Percentiles rank a stretch among this genome's conserved stretches.
Evolutionary conservation across 2,888 invertebrate genomes (phyloP).

Genomic region (Pachycephus smyrnensis): DNA sequence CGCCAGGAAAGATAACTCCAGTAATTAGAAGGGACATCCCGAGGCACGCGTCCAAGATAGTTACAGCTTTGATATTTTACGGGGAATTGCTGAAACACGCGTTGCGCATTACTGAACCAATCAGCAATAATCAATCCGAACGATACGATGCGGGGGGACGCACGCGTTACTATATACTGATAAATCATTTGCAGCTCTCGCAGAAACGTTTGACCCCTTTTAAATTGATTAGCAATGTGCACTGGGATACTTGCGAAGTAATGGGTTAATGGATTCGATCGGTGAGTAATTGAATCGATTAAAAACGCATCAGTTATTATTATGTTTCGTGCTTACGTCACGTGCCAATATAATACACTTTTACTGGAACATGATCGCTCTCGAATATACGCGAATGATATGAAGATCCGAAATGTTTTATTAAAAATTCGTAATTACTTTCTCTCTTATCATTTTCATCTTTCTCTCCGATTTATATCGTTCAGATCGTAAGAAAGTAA

Average conservation of each 20-base stretch:
- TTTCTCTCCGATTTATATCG: neutral
- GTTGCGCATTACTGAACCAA: too few species aligned
- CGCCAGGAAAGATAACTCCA: neutral
- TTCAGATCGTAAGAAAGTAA: too few species aligned
- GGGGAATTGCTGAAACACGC: neutral
- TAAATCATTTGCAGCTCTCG: conserved; percentile 34
- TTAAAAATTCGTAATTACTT: neutral
- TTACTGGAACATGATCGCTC: neutral
- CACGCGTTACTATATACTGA: neutral
- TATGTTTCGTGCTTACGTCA: neutral
- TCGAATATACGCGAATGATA: neutral
- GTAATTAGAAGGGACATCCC: neutral
- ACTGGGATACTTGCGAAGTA: neutral
- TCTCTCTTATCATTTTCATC: neutral
- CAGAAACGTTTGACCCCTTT: conserved; percentile 30
- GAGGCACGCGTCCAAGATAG: neutral
- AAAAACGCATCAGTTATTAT: neutral
- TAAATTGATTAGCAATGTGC: conserved; percentile 34
- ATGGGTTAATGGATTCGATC: neutral
- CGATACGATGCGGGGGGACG: neutral
- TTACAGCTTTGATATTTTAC: neutral
- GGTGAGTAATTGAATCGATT: neutral
- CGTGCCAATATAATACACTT: neutral
- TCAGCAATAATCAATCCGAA: too few species aligned
- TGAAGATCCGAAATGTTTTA: neutral